Percentiles rank a stretch among this genome's conserved stretches.
Conservation (phyloP, 2,113 vertebrate genomes). For the Myanophis thanlyinensis region DNA sequence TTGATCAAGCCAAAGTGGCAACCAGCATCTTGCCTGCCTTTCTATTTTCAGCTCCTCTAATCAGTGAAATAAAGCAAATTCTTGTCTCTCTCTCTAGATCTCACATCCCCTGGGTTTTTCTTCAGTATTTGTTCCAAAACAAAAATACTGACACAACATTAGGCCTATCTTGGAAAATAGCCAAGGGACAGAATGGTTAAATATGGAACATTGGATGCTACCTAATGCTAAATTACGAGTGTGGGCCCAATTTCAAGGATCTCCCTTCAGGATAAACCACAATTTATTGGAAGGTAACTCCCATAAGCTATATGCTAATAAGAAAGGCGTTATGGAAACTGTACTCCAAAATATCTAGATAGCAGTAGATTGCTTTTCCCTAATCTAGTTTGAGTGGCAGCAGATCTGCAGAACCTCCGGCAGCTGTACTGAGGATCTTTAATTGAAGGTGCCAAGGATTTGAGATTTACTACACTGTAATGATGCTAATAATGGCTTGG, state of each 20-base stretch:
- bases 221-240: background rate
- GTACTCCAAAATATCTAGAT: background rate
- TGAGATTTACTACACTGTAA: background rate
- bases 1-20: background rate
- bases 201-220: background rate
- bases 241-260: background rate
- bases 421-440: background rate
- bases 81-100: background rate
- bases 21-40: background rate
- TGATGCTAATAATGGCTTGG: background rate
- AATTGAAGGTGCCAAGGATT: background rate
- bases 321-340: background rate
- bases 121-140: background rate
- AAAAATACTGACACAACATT: background rate
- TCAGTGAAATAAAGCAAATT: background rate
- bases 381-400: background rate
- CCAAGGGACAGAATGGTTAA: background rate
- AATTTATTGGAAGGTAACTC: background rate
- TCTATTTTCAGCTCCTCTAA: background rate
- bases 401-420: background rate
- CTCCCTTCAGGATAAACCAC: background rate
- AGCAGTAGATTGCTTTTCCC: background rate
- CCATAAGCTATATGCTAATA: background rate
- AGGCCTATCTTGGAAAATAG: background rate
- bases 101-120: background rate